phyloP scores from a whole-genome alignment of 92 coral and sea anemone species.

The Palythoa grandis region DNA sequence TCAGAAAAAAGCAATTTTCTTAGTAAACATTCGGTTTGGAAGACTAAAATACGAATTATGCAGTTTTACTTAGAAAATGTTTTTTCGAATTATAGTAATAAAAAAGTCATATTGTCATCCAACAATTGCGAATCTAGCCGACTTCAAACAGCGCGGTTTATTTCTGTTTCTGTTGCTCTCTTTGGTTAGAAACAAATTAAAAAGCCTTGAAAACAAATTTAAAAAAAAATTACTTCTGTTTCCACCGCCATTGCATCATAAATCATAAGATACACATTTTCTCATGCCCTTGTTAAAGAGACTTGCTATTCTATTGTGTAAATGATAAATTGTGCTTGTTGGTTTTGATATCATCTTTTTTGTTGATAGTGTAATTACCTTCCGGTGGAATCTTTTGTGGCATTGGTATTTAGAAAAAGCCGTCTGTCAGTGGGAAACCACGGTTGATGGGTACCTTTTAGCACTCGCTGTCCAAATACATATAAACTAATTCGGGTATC shows the following conservation, averaged over 20 bases:
- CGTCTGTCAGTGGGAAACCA: constrained; percentile 50
- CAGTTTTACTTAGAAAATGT: constrained; percentile 2
- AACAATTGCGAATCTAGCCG: background rate
- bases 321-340: constrained; percentile 32
- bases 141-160: background rate
- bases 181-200: background rate
- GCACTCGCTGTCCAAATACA: constrained; percentile 30
- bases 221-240: background rate
- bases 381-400: constrained; percentile 42
- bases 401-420: constrained; percentile 36
- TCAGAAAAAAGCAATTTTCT: constrained; percentile 28
- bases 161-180: background rate
- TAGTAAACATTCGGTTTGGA: constrained; percentile 30
- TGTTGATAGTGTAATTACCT: constrained; percentile 44
- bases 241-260: constrained; percentile 2
- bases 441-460: constrained; percentile 27
- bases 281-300: constrained; percentile 25
- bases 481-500: constrained; percentile 10
- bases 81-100: constrained; percentile 16
- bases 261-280: background rate
- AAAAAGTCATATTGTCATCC: background rate
- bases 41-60: constrained; percentile 5
- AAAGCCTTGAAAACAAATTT: background rate
- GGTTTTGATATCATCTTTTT: constrained; percentile 33
- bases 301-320: constrained; percentile 6